Evolutionary conservation across 2,888 invertebrate species (phyloP).

Genomic region (Resseliella maxima): DNA sequence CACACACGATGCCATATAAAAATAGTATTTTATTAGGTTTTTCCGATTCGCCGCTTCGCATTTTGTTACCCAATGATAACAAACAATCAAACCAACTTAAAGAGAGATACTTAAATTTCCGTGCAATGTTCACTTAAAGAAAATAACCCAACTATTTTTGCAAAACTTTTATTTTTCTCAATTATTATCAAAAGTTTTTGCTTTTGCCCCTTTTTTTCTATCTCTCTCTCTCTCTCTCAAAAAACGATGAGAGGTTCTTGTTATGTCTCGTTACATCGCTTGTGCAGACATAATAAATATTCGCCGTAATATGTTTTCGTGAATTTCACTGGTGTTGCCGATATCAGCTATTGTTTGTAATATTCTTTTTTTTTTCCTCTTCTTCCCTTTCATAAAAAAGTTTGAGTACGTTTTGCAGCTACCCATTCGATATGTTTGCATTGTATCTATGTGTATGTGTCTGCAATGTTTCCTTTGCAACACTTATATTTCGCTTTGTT

Average conservation of each 20-base stretch:
- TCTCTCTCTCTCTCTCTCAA: not conserved
- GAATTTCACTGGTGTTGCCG: not conserved
- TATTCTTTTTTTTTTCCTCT: too few relatives aligned
- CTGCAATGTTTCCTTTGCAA: not conserved
- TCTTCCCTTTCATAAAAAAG: too few relatives aligned
- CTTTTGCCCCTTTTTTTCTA: not conserved
- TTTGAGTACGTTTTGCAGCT: conserved; percentile 14
- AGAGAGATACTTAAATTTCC: conserved; percentile 26
- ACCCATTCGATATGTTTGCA: not conserved
- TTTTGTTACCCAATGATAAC: conserved; percentile 21
- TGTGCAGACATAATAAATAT: conserved; percentile 45
- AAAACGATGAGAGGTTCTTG: not conserved
- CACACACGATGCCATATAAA: too few relatives aligned
- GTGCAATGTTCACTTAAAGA: conserved; percentile 5
- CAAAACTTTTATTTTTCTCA: conserved; percentile 24
- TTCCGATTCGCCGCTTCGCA: conserved; percentile 39
- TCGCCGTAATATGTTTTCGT: conserved; percentile 27
- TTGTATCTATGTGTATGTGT: not conserved
- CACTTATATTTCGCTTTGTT: not conserved
- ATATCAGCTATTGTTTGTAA: conserved; percentile 1
- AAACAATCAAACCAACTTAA: not conserved
- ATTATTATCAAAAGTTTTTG: conserved; percentile 29
- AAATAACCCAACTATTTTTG: conserved; percentile 33
- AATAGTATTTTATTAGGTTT: conserved; percentile 15
- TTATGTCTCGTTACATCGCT: not conserved